Conservation (phyloP, 2,797 vertebrate species). For the Enteromius thamalakanensis region DNA sequence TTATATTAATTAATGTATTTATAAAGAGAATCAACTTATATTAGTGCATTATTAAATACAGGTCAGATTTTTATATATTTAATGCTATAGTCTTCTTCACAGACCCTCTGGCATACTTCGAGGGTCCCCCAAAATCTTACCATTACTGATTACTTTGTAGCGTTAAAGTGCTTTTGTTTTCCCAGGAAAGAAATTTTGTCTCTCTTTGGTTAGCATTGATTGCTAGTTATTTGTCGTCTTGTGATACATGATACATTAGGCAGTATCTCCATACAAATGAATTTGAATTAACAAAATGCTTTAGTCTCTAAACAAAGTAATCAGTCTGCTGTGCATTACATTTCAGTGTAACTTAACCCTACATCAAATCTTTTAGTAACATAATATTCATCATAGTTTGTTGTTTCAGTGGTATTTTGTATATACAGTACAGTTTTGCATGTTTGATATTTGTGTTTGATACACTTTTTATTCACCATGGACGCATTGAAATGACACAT, state of each 20-base stretch:
- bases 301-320: conserved; percentile 17
- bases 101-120: neutral
- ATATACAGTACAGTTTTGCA: neutral
- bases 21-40: neutral
- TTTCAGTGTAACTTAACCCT: conserved; percentile 35
- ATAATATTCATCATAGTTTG: neutral
- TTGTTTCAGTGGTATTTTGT: neutral
- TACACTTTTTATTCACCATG: no score
- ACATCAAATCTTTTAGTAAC: conserved; percentile 17
- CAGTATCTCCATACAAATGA: conserved; percentile 32
- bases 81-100: neutral
- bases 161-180: neutral
- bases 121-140: neutral
- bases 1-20: neutral
- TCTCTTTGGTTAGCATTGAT: neutral
- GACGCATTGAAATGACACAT: neutral
- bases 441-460: no score
- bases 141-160: neutral
- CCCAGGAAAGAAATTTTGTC: neutral
- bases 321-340: conserved; percentile 3
- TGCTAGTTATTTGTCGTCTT: neutral
- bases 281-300: conserved; percentile 18
- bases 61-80: neutral
- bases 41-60: neutral
- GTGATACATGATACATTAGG: conserved; percentile 17